Evolutionary conservation across 1,140 invertebrate genomes (phyloP), one percentile per base, ranked within the genome.

Genomic region (Cheumatopsyche charites): DNA sequence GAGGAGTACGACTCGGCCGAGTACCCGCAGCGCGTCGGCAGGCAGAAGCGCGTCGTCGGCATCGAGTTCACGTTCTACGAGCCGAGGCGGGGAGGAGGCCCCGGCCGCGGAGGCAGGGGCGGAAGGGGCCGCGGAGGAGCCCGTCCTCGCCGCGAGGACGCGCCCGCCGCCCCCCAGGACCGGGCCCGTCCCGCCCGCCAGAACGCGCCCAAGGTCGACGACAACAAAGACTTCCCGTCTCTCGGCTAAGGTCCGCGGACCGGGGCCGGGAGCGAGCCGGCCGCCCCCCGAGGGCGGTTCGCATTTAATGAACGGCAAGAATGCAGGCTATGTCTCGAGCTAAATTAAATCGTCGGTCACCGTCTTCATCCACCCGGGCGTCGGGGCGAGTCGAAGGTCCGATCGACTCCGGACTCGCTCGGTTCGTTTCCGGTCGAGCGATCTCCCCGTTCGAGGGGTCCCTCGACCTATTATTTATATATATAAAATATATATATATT

Each of bases 141-240:
- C 77, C 93, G 95, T 78, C 89, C 87, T 13, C 88, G 91, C 74
- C 88, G 92, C 78, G 89, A 88, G 65, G 77, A 62, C 36, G 61
- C 45, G 52, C 66, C 45, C 55, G 63, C 17, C 52, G 49, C 4
- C n/a, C 63, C 9, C 41, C 58, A 12, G 11, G 80, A 80, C 75
- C 78, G 81, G 61, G 73, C 78, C 19, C 72, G 58, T 13, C 76
- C 77, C 41, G 77, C 79, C 58, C 80, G 79, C 72, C 83, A 82
- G 26, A 84, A 89, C 73, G 94, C 94, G 79, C 96, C 96, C 19
- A 96, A 95, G 82, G 94, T 98, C 62, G 94, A 97, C 81, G 95
- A 98, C 84, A 95, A 95, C 85, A 91, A 92, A 79, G 95, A 96
- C 85, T 97, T 98, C 84, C 96, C 96, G 74, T 94, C 93, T 78